Evolutionary conservation across 2,113 vertebrate genomes (phyloP).

Genomic region (Apteryx mantelli): DNA sequence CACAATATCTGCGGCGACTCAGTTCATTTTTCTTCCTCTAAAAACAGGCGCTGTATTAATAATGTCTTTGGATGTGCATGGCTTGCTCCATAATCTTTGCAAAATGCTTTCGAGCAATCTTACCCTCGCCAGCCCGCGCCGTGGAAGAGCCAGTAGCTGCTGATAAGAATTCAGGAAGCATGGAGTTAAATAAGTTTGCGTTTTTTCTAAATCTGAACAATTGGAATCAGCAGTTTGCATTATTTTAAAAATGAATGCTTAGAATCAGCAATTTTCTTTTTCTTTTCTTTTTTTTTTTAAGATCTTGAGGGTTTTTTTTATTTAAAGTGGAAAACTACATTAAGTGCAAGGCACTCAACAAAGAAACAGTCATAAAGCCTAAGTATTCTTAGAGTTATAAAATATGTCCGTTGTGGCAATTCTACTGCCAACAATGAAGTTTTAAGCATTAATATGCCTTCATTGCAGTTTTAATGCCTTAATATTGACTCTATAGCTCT

Average conservation of each 20-base stretch:
- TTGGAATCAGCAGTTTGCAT: slow-evolving; percentile 87
- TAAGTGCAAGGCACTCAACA: slow-evolving; percentile 85
- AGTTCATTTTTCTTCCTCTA: background rate
- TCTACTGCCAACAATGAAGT: slow-evolving; percentile 87
- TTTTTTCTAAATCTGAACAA: slow-evolving; percentile 72
- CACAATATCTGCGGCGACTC: background rate
- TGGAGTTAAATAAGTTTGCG: slow-evolving; percentile 81
- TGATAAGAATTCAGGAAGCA: slow-evolving; percentile 70
- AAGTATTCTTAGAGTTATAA: slow-evolving; percentile 88
- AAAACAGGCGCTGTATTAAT: background rate
- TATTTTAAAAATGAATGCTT: slow-evolving; percentile 84
- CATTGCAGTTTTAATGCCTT: slow-evolving; percentile 90
- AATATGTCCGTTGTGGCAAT: slow-evolving; percentile 88
- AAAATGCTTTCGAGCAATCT: background rate
- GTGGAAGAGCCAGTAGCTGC: background rate
- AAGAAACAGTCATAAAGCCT: slow-evolving; percentile 85
- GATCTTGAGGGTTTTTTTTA: slow-evolving; percentile 80
- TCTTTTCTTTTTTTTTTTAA: slow-evolving; percentile 64
- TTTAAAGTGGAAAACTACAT: slow-evolving; percentile 88
- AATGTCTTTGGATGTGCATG: background rate
- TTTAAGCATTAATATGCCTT: slow-evolving; percentile 91
- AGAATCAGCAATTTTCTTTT: slow-evolving; percentile 83
- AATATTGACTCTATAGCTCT: slow-evolving; percentile 90
- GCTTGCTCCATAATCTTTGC: background rate
- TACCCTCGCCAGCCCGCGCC: background rate